Evolutionary conservation across 2,888 invertebrate genomes (phyloP).

Genomic region (Hybos culiciformis): DNA sequence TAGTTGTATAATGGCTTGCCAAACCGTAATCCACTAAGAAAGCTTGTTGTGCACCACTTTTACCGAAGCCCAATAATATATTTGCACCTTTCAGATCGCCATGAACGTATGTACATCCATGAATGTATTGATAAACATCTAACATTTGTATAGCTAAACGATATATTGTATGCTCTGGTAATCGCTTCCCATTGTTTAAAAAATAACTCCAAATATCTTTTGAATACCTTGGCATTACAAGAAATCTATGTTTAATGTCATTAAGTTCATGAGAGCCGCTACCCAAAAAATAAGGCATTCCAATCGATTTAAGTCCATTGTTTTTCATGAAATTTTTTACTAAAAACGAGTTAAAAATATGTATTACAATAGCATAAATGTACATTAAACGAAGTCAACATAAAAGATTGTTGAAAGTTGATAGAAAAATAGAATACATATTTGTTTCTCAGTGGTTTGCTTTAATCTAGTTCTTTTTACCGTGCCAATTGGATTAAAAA

Average conservation of each 20-base stretch:
- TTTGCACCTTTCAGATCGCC: slow-evolving; percentile 95
- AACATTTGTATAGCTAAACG: slow-evolving; percentile 74
- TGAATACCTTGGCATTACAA: slow-evolving; percentile 81
- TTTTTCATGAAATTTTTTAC: slow-evolving; percentile 56
- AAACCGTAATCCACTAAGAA: slow-evolving; percentile 91
- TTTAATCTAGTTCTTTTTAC: too few species aligned
- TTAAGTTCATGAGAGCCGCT: slow-evolving; percentile 68
- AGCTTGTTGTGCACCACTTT: slow-evolving; percentile 52
- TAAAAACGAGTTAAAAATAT: too few species aligned
- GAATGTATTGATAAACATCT: slow-evolving; percentile 85
- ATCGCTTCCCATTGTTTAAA: slow-evolving; percentile 46
- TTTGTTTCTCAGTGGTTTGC: too few species aligned
- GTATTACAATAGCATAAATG: too few species aligned
- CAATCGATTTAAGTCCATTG: slow-evolving; percentile 55
- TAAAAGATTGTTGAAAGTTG: too few species aligned
- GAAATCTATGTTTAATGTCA: slow-evolving; percentile 69
- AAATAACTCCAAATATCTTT: slow-evolving; percentile 72
- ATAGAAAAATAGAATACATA: too few species aligned
- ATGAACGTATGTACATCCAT: slow-evolving; percentile 79
- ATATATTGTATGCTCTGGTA: slow-evolving; percentile 62
- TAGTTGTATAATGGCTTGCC: slow-evolving; percentile 60
- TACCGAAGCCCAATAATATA: slow-evolving; percentile 60
- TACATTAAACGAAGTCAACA: too few species aligned
- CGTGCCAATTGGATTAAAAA: too few species aligned
- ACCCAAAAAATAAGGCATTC: slow-evolving; percentile 73